Conservation (phyloP, 2,113 vertebrate species). For the Ceratotherium simum region DNA sequence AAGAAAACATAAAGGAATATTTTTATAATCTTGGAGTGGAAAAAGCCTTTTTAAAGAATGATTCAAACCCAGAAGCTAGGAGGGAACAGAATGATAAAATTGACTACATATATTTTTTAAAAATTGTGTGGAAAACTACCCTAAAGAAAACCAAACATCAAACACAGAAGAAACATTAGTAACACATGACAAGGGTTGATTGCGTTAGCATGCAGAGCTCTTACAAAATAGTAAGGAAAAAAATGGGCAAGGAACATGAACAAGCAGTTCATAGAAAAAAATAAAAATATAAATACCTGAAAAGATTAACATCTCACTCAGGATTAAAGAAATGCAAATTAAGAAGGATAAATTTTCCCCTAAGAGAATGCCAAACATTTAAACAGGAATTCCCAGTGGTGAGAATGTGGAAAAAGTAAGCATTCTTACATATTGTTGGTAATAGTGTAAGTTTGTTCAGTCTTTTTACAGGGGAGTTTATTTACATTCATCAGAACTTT, state of each 20-base stretch:
- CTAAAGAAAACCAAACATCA: not conserved
- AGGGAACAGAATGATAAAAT: not conserved
- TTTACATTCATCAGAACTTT: not conserved
- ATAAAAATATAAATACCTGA: not conserved
- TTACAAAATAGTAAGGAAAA: not conserved
- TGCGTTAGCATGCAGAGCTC: not conserved
- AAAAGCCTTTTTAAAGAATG: not conserved
- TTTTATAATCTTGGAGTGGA: not conserved
- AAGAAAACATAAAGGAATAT: not conserved
- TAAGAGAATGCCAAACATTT: not conserved
- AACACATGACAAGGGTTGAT: not conserved
- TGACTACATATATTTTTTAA: not conserved
- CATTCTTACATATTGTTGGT: not conserved
- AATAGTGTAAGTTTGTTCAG: not conserved
- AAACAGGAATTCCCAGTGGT: not conserved
- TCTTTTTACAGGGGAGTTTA: not conserved
- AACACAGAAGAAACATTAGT: not conserved
- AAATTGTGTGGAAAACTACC: not conserved
- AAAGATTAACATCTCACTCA: not conserved
- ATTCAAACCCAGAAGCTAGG: slow-evolving; percentile 5
- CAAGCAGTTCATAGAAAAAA: not conserved
- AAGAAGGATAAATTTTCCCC: not conserved
- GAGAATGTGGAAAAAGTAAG: not conserved
- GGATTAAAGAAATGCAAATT: not conserved
- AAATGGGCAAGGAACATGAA: not conserved